Evolutionary conservation across 1,140 invertebrate genomes (phyloP).

Genomic region (Episyrphus balteatus): DNA sequence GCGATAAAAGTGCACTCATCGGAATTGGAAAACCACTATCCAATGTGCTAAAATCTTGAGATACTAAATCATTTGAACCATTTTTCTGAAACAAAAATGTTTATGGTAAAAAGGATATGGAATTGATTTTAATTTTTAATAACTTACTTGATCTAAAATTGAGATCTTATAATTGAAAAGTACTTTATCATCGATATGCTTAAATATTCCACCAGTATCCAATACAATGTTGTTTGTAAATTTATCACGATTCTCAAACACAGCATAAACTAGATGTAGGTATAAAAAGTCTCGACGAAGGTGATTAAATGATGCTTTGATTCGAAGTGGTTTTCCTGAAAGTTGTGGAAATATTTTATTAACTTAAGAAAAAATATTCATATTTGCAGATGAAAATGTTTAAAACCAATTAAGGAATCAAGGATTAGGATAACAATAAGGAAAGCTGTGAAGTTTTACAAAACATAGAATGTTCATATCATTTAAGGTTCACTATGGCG

Average conservation of each 20-base stretch:
- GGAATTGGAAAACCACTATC: slow-evolving; percentile 28
- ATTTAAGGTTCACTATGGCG: too few species aligned
- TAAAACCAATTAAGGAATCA: too few species aligned
- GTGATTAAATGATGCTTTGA: slow-evolving; percentile 27
- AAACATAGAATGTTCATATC: too few species aligned
- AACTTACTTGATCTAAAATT: slow-evolving; percentile 22
- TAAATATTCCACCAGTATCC: slow-evolving; percentile 26
- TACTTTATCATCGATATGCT: slow-evolving; percentile 19
- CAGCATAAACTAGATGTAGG: slow-evolving; percentile 17
- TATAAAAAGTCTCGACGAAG: slow-evolving; percentile 28
- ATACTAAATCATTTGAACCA: slow-evolving; percentile 22
- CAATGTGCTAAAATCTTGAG: slow-evolving; percentile 24
- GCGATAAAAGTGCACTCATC: slow-evolving; percentile 25
- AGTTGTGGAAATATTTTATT: not conserved
- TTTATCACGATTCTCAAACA: slow-evolving; percentile 2
- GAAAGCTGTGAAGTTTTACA: too few species aligned
- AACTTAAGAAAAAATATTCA: not conserved
- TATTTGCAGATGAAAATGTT: not conserved
- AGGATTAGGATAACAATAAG: too few species aligned
- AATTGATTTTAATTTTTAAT: not conserved
- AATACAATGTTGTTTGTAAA: slow-evolving; percentile 21
- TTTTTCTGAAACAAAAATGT: slow-evolving; percentile 5
- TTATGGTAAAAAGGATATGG: not conserved
- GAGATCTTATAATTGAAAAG: slow-evolving; percentile 29
- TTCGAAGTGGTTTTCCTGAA: slow-evolving; percentile 22